A percentile compares a stretch with the other conserved stretches of the same genome.
Conservation (phyloP, 2,888 invertebrate species). For the Eulithis testata region DNA sequence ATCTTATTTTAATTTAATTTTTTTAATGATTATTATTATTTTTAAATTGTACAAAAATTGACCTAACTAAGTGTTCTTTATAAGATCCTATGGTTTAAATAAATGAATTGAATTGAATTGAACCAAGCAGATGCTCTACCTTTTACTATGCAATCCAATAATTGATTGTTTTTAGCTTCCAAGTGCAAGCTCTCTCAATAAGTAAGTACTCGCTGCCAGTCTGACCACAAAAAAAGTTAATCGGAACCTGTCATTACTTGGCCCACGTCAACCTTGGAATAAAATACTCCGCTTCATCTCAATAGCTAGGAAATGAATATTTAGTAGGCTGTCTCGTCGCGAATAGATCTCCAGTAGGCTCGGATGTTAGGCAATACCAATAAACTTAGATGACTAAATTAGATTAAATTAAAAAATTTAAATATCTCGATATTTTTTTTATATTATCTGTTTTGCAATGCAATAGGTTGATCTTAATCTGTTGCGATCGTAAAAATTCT, state of each 20-base stretch:
- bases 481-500: no score
- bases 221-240: slow-evolving; percentile 10
- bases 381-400: slow-evolving; percentile 22
- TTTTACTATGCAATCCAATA: no score
- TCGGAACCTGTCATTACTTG: slow-evolving; percentile 35
- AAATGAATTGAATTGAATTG: no score
- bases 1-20: no score
- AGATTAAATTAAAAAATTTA: slow-evolving; percentile 6
- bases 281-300: slow-evolving; percentile 38
- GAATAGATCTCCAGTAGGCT: slow-evolving; percentile 13
- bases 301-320: slow-evolving; percentile 42
- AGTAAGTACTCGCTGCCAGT: slow-evolving; percentile 14
- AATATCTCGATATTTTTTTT: neutral
- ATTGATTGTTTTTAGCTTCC: no score
- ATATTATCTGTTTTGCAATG: neutral
- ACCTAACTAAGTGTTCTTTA: no score
- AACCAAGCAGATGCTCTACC: no score
- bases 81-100: no score
- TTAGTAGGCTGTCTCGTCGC: slow-evolving; percentile 27
- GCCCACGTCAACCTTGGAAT: slow-evolving; percentile 42
- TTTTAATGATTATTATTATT: no score
- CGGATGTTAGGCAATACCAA: slow-evolving; percentile 19
- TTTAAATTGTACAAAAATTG: no score
- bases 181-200: no score
- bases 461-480: neutral